Percentiles rank a stretch among this genome's conserved stretches.
These are phyloP conservation scores for Menura novaehollandiae DNA, from an alignment of 2,113 vertebrate species.

Conservation along the genomic window DNA sequence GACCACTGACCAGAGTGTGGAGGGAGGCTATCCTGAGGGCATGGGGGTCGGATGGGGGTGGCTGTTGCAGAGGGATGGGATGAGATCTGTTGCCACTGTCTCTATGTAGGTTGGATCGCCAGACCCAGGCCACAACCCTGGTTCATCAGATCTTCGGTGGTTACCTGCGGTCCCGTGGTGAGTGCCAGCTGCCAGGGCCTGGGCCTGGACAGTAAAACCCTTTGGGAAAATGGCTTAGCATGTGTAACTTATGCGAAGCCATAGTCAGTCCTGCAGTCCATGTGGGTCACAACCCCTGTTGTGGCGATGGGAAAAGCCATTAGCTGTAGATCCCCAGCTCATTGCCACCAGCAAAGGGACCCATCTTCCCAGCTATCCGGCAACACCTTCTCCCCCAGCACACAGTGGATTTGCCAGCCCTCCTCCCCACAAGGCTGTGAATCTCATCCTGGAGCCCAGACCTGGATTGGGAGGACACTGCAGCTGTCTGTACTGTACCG, in stretches of 20 bases:
- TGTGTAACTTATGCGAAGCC: neutral
- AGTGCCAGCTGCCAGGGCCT: neutral
- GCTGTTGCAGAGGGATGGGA: fast-evolving
- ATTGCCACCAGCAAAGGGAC: neutral
- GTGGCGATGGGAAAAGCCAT: neutral
- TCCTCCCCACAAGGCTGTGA: neutral
- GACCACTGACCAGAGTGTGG: fast-evolving
- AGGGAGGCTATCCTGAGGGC: neutral
- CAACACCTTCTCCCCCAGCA: neutral
- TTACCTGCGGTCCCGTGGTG: conserved; percentile 93
- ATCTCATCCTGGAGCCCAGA: neutral
- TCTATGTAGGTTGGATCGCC: conserved; percentile 83
- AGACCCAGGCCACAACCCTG: conserved; percentile 91
- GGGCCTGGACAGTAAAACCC: neutral
- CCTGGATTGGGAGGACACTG: fast-evolving
- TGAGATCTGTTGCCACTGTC: neutral
- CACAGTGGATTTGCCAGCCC: neutral
- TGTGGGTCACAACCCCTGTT: neutral
- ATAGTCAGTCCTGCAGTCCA: neutral
- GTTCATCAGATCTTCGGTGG: conserved; percentile 97
- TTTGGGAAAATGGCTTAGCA: neutral
- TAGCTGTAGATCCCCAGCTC: neutral
- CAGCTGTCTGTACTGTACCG: neutral
- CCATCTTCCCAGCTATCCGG: fast-evolving
- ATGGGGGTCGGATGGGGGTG: fast-evolving